Conservation (phyloP, 2,113 vertebrate genomes). For the Erythrolamprus reginae region DNA sequence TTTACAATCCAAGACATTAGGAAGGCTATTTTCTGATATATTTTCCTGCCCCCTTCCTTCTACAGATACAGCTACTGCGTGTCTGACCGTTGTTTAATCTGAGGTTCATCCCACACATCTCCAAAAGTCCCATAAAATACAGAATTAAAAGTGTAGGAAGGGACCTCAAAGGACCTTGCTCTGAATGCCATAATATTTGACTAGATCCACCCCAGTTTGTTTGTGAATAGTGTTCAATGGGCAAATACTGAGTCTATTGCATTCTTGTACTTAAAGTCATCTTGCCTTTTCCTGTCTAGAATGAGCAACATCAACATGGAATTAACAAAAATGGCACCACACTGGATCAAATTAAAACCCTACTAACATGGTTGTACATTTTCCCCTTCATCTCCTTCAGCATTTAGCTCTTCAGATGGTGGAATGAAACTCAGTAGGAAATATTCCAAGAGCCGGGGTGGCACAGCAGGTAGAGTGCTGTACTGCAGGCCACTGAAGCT, state of each 20-base stretch:
- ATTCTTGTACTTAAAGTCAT: too few relatives aligned
- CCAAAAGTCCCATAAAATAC: neutral
- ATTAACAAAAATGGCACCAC: neutral
- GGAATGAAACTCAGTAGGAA: neutral
- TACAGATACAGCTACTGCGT: neutral
- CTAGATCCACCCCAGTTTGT: too few relatives aligned
- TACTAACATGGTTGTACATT: neutral
- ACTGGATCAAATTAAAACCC: neutral
- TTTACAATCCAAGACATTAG: neutral
- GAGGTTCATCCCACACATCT: neutral
- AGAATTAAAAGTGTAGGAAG: too few relatives aligned
- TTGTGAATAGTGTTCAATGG: too few relatives aligned
- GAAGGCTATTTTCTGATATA: neutral
- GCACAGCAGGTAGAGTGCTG: too few relatives aligned
- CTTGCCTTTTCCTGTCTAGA: too few relatives aligned
- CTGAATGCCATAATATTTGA: too few relatives aligned
- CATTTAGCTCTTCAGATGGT: rapidly evolving
- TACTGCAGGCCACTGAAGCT: too few relatives aligned
- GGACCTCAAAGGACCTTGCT: too few relatives aligned
- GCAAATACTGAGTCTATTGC: too few relatives aligned
- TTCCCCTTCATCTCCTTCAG: neutral
- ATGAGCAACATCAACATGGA: neutral
- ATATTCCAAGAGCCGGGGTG: too few relatives aligned
- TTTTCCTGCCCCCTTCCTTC: neutral
- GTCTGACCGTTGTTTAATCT: neutral